These are phyloP conservation scores for Nasua narica DNA, from an alignment of 2,797 vertebrate genomes.

Conservation along the genomic window DNA sequence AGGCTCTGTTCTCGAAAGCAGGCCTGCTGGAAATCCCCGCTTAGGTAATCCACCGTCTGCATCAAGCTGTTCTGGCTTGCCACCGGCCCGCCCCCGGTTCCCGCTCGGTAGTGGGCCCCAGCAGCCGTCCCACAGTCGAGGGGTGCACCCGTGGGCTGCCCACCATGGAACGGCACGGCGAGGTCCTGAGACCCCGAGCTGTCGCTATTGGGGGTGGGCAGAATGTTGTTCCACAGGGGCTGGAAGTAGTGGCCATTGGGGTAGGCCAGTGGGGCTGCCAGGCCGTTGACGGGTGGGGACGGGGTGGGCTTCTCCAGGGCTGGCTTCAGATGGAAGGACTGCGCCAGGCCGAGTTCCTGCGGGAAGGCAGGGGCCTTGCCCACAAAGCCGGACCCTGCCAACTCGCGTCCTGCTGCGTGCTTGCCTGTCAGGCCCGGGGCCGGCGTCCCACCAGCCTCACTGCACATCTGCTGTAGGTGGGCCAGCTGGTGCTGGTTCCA, in stretches of 20 bases:
- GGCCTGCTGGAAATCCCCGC: slow-evolving; percentile 97
- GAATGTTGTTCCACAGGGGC: slow-evolving; percentile 96
- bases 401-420: slow-evolving; percentile 87
- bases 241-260: slow-evolving; percentile 98
- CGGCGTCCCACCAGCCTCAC: slow-evolving; percentile 87
- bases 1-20: slow-evolving; percentile 99
- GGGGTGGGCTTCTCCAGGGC: slow-evolving; percentile 95
- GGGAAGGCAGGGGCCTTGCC: slow-evolving; percentile 93
- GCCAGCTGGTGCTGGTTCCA: slow-evolving; percentile 98
- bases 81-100: slow-evolving; percentile 82
- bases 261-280: slow-evolving; percentile 92
- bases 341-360: slow-evolving; percentile 95
- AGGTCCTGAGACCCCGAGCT: slow-evolving; percentile 99
- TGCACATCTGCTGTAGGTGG: slow-evolving; percentile 92
- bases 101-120: slow-evolving; percentile 94
- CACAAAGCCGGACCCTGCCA: slow-evolving; percentile 88
- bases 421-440: slow-evolving; percentile 89
- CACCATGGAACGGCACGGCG: slow-evolving; percentile 93
- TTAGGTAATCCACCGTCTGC: slow-evolving; percentile 98
- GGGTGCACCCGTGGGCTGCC: slow-evolving; percentile 88
- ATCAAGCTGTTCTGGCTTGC: slow-evolving; percentile 94
- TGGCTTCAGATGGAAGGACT: slow-evolving; percentile 95
- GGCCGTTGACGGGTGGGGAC: slow-evolving; percentile 93
- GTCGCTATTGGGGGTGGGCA: slow-evolving; percentile 99
- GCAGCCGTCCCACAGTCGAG: slow-evolving; percentile 93